Conservation (phyloP, 2,113 vertebrate genomes). For the Eulemur rufifrons region DNA sequence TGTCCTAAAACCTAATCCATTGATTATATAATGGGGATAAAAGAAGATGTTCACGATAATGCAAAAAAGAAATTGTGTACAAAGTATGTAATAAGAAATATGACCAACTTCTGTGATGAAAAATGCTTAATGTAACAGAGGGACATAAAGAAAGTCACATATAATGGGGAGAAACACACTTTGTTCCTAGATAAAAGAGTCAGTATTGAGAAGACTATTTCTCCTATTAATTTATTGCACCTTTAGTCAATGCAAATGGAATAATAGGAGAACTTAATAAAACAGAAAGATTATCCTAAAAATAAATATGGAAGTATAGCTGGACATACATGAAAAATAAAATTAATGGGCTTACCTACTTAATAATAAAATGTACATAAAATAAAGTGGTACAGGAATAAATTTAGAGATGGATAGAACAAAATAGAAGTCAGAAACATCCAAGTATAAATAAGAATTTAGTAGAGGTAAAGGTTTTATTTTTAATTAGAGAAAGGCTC, state of each 20-base stretch:
- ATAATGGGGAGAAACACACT: neutral
- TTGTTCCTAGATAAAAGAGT: conserved; percentile 22
- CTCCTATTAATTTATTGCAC: neutral
- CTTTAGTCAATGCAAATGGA: neutral
- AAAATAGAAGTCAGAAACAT: neutral
- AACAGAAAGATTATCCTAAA: conserved; percentile 15
- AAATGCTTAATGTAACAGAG: neutral
- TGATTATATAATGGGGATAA: neutral
- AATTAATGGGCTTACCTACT: conserved; percentile 14
- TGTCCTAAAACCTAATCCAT: neutral
- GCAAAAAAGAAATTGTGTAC: neutral
- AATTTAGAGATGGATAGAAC: conserved; percentile 7
- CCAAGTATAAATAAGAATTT: neutral
- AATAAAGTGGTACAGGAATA: neutral
- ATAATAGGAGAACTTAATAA: conserved; percentile 9
- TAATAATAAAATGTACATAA: neutral
- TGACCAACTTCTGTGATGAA: neutral
- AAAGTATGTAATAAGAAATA: neutral
- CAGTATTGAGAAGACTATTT: neutral
- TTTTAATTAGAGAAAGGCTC: neutral
- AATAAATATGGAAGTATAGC: neutral
- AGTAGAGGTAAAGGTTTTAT: neutral
- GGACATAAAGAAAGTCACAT: neutral
- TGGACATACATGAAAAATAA: neutral
- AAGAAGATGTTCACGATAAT: neutral